These are phyloP conservation scores for Oxyruncus cristatus DNA, from an alignment of 2,113 vertebrate species.

Conservation along the genomic window DNA sequence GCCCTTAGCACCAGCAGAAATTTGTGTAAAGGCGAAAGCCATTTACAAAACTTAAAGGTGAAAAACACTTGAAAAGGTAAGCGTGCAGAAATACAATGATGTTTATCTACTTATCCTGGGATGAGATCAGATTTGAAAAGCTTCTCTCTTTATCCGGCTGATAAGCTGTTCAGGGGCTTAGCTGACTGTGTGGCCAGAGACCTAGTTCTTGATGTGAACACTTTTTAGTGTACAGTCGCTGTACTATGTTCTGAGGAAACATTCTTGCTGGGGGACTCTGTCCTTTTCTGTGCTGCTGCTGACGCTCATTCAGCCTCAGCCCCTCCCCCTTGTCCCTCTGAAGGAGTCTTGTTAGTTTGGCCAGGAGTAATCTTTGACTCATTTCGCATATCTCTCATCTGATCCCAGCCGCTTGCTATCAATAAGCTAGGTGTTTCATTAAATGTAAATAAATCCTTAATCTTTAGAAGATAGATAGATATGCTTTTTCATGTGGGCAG, in stretches of 20 bases:
- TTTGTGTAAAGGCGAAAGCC: not conserved
- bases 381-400: not conserved
- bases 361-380: constrained; percentile 9
- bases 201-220: not conserved
- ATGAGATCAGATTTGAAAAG: constrained; percentile 20
- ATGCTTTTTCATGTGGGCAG: not conserved
- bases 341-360: not conserved
- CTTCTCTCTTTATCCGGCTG: not conserved
- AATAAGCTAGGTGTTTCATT: not conserved
- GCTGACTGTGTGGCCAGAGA: not conserved
- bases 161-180: constrained; percentile 40
- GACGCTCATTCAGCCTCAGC: not conserved
- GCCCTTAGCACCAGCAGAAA: not conserved
- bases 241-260: not conserved
- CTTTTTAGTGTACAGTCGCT: not conserved
- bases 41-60: not conserved
- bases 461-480: not conserved
- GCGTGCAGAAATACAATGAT: not conserved
- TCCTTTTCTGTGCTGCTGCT: not conserved
- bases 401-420: not conserved
- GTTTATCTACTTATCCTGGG: not conserved
- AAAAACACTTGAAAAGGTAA: not conserved
- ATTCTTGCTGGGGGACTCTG: not conserved
- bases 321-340: not conserved
- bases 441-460: not conserved